phyloP scores from a whole-genome alignment of 1,140 invertebrate species.

The fruit fly (Drosophila melanogaster) region Release_6_plus_ISO1_MT NT_033777.3:24506001-24506500 shows the following conservation, averaged over 20 bases:
- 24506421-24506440: slow-evolving; percentile 1
- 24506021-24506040: slow-evolving; percentile 81
- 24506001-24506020: slow-evolving; percentile 61
- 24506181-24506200: too few species aligned
- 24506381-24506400: slow-evolving; percentile 75
- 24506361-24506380: slow-evolving; percentile 82
- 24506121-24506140: slow-evolving; percentile 56
- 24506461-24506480: slow-evolving; percentile 80
- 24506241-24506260: too few species aligned
- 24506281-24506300: too few species aligned
- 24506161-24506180: too few species aligned
- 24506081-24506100: slow-evolving; percentile 1
- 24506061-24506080: slow-evolving; percentile 19
- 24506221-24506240: too few species aligned
- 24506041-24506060: slow-evolving; percentile 77
- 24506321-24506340: too few species aligned
- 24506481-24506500: slow-evolving; percentile 75
- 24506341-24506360: slow-evolving; percentile 54
- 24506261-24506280: too few species aligned
- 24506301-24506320: too few species aligned
- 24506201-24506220: too few species aligned
- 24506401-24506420: slow-evolving; percentile 52
- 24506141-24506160: neutral
- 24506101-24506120: slow-evolving; percentile 31
- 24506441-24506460: slow-evolving; percentile 49